phyloP scores from a whole-genome alignment of 2,888 invertebrate species.

The Epistrophe eligans region DNA sequence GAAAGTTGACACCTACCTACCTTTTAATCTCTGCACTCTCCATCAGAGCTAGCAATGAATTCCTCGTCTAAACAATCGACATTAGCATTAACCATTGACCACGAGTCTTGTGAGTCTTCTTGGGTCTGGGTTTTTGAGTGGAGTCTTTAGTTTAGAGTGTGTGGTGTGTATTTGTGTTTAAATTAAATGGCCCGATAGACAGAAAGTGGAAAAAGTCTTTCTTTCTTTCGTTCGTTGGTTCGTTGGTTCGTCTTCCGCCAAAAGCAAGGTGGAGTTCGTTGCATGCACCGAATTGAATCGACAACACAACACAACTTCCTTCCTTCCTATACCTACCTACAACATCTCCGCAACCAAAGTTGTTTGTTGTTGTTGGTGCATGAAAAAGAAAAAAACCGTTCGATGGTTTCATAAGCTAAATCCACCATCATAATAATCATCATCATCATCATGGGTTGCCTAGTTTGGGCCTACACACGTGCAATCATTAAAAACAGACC shows the following conservation, averaged over 20 bases:
- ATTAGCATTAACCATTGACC: constrained; percentile 71
- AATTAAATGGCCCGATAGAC: constrained; percentile 60
- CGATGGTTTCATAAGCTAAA: constrained; percentile 49
- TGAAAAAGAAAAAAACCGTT: background rate
- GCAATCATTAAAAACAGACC: constrained; percentile 64
- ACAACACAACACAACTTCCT: constrained; percentile 35
- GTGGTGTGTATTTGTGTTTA: constrained; percentile 26
- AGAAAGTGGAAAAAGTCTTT: constrained; percentile 64
- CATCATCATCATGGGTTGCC: constrained; percentile 10
- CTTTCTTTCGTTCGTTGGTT: constrained; percentile 2
- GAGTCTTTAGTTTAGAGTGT: background rate
- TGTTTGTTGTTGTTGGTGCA: constrained; percentile 11
- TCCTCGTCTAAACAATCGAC: constrained; percentile 63
- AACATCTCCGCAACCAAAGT: background rate
- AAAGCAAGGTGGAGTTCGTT: constrained; percentile 66
- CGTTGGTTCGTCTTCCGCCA: constrained; percentile 18
- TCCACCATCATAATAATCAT: background rate
- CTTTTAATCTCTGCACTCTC: constrained; percentile 62
- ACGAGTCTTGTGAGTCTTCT: constrained; percentile 14
- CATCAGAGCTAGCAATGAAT: constrained; percentile 43
- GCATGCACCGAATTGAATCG: constrained; percentile 33
- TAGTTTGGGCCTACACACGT: constrained; percentile 66
- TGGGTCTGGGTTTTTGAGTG: constrained; percentile 17
- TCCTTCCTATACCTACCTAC: constrained; percentile 47
- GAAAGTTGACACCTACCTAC: constrained; percentile 75